Base-by-base conservation (phyloP, 2,113 vertebrate species). In the Callithrix jacchus region DNA sequence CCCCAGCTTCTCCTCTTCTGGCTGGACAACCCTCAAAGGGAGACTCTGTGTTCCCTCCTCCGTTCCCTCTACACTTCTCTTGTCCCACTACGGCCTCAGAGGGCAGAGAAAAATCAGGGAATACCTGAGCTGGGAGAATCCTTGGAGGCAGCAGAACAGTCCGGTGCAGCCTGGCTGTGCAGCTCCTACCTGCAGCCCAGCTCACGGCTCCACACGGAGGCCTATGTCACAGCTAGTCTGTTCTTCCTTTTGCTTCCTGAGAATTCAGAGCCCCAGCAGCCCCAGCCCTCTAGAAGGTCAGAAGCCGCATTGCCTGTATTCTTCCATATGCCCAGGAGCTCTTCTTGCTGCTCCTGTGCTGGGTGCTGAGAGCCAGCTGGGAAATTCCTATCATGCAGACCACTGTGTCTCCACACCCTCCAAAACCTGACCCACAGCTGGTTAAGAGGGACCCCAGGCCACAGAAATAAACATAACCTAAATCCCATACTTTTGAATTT, bases 181-280 rank as follows among this genome's bases (percentile, higher is more conserved):
- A 52, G 25, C 54, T 88, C 37, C 14, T 6, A 5, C 5, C 64
- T 68, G 47, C 77, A 64, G 66, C 11, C 8, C 35, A 30, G 56
- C 42, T 84, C 23, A 6, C 18, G 6, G 21, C 30, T 12, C 10
- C 21, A n/a, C 56, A 54, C 1, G 27, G 21, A 0, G 2, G 3
- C 11, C 35, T 3, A 3, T 76, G 73, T 23, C 32, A 20, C 5
- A 4, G 25, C 17, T 64, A 13, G 14, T 37, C 66, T 45, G 4
- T 14, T 71, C 52, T 77, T 86, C 64, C 42, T 66, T 82, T 58
- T 0, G 1, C 14, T 88, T 25, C 17, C 79, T 87, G 27, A n/a
- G 88, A 58, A 21, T 37, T 17, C 87, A 61, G 49, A 35, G 47
- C n/a, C 74, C 37, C 13, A 27, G 30, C 42, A 70, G 6, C 17